A percentile compares a stretch with the other conserved stretches of the same genome.
These are phyloP conservation scores for Lamellibrachia luymesi DNA, from an alignment of 1,140 invertebrate genomes.

Conservation along the genomic window DNA sequence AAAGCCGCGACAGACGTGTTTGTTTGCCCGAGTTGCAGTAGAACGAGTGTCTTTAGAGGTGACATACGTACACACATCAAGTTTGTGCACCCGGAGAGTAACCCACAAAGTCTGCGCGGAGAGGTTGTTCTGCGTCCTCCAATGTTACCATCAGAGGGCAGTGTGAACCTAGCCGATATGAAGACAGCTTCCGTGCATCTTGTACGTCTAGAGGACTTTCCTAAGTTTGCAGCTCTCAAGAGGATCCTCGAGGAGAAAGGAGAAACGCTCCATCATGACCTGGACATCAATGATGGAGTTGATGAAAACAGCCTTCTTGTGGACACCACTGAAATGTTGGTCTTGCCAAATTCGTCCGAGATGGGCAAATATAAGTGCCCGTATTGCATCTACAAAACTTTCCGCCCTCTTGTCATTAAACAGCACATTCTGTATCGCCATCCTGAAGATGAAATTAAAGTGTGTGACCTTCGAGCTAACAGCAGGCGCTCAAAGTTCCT, in stretches of 20 bases:
- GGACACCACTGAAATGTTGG: background rate
- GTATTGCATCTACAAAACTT: constrained; percentile 6
- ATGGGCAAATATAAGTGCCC: constrained; percentile 17
- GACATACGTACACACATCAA: constrained; percentile 21
- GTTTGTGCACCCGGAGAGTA: constrained; percentile 22
- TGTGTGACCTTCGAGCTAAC: background rate
- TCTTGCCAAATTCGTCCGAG: background rate
- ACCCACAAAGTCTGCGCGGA: background rate
- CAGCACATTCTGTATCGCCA: constrained; percentile 21
- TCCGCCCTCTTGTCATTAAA: constrained; percentile 16
- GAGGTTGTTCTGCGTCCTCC: background rate
- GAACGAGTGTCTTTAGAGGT: constrained; percentile 20
- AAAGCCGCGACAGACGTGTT: constrained; percentile 6
- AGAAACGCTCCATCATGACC: background rate
- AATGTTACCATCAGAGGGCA: background rate
- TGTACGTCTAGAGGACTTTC: constrained; percentile 20
- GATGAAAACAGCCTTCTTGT: constrained; percentile 7
- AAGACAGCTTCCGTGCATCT: constrained; percentile 10
- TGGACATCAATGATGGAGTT: constrained; percentile 24
- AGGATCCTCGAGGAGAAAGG: constrained; percentile 23
- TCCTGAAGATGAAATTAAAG: constrained; percentile 1
- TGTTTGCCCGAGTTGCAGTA: constrained; percentile 14
- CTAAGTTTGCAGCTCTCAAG: constrained; percentile 10
- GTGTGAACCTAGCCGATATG: background rate
- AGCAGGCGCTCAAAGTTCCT: background rate